Conservation (phyloP, 2,888 invertebrate genomes). For the Tetanocera ferruginea region DNA sequence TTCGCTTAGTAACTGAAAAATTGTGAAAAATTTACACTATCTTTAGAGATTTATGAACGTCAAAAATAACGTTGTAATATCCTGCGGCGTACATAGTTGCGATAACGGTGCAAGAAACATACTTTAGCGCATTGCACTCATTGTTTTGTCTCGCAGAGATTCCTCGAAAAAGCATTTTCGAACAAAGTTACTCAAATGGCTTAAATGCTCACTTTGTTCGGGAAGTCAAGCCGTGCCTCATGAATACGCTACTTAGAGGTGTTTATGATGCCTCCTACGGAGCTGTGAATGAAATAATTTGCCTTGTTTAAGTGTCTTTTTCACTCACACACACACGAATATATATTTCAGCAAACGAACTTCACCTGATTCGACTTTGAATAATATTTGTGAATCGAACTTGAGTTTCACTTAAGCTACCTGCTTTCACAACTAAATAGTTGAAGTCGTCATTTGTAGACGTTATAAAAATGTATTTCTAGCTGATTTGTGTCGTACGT, state of each 20-base stretch:
- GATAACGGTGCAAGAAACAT: constrained; percentile 5
- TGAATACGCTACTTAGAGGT: constrained; percentile 63
- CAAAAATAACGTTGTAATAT: constrained; percentile 5
- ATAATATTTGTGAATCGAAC: constrained; percentile 2
- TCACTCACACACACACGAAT: neutral
- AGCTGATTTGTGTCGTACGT: constrained; percentile 27
- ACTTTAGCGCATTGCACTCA: neutral
- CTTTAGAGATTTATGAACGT: constrained; percentile 12
- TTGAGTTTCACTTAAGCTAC: neutral
- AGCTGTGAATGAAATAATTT: constrained; percentile 55
- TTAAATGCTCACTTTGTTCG: neutral
- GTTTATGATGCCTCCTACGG: constrained; percentile 62
- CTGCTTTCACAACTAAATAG: neutral
- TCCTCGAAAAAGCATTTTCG: constrained; percentile 14
- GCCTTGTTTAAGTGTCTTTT: neutral
- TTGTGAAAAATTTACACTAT: neutral
- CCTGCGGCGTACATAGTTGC: neutral
- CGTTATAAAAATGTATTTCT: neutral
- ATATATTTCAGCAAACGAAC: neutral
- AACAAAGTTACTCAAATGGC: neutral
- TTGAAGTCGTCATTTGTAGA: neutral
- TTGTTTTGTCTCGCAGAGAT: constrained; percentile 14
- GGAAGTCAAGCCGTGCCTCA: constrained; percentile 43
- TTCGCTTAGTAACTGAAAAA: neutral
- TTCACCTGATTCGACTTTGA: neutral